phyloP scores from a whole-genome alignment of 1,140 invertebrate genomes.

The Lordiphosa stackelbergi region DNA sequence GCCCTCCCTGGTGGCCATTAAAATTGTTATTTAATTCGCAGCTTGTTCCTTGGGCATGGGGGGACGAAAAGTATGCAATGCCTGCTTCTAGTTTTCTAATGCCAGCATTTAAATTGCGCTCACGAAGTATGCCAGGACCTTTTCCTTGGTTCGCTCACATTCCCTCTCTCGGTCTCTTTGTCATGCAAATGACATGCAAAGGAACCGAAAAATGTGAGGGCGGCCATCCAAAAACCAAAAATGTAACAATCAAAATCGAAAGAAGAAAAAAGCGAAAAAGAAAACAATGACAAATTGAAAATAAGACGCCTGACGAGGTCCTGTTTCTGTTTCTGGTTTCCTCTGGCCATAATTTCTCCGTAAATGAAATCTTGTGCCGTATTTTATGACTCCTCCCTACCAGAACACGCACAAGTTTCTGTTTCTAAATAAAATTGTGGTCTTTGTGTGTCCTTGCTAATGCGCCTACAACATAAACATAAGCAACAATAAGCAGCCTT shows the following conservation, averaged over 20 bases:
- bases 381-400: slow-evolving; percentile 26
- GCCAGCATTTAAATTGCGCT: slow-evolving; percentile 22
- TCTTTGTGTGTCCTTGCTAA: slow-evolving; percentile 31
- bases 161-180: slow-evolving; percentile 1
- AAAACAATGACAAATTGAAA: slow-evolving; percentile 57
- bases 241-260: neutral
- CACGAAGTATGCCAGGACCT: slow-evolving; percentile 20
- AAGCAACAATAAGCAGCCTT: slow-evolving; percentile 40
- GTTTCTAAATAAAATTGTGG: slow-evolving; percentile 38
- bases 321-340: slow-evolving; percentile 1
- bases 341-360: slow-evolving; percentile 22
- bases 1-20: neutral
- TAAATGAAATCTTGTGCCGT: slow-evolving; percentile 34
- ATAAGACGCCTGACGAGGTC: slow-evolving; percentile 16
- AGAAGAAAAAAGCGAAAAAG: slow-evolving; percentile 1
- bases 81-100: neutral
- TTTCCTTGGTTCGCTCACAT: slow-evolving; percentile 4
- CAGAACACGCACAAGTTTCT: slow-evolving; percentile 2
- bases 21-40: slow-evolving; percentile 36
- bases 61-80: slow-evolving; percentile 5
- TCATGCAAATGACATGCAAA: slow-evolving; percentile 7
- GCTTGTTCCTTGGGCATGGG: neutral
- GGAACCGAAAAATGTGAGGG: too few relatives aligned
- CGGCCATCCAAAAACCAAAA: too few relatives aligned
- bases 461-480: slow-evolving; percentile 58